These are phyloP conservation scores for Himalopsyche japonica DNA, from an alignment of 2,888 invertebrate species.

Conservation along the genomic window DNA sequence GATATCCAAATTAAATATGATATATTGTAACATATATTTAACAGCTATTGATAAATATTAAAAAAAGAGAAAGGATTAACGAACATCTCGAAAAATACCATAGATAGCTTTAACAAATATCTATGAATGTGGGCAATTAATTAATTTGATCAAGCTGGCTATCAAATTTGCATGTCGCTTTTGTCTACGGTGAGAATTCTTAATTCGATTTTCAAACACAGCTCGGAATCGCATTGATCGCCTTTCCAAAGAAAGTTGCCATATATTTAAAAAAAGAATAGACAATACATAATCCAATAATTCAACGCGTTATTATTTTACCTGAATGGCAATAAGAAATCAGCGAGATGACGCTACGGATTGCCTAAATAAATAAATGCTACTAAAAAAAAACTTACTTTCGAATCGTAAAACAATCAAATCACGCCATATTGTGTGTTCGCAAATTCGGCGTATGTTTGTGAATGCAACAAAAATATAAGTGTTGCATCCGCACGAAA, in stretches of 20 bases:
- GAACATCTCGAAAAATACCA: no score
- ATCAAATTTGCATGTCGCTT: no score
- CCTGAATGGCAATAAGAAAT: not conserved
- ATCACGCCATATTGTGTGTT: not conserved
- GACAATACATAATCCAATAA: not conserved
- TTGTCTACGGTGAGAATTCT: not conserved
- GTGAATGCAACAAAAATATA: not conserved
- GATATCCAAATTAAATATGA: no score
- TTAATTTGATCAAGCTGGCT: no score
- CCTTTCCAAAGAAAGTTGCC: not conserved
- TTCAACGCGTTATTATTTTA: not conserved
- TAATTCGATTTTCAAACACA: not conserved
- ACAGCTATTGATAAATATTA: no score
- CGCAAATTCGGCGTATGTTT: not conserved
- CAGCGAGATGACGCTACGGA: not conserved
- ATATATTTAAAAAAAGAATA: not conserved
- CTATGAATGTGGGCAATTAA: no score
- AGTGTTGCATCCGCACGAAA: not conserved
- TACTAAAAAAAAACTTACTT: not conserved
- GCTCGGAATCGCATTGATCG: not conserved
- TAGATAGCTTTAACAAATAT: no score
- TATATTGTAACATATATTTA: no score
- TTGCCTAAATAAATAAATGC: not conserved
- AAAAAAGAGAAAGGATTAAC: no score
- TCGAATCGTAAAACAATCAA: not conserved